Evolutionary conservation across 2,113 vertebrate genomes (phyloP).

Genomic region (Cinclus mexicanus): DNA sequence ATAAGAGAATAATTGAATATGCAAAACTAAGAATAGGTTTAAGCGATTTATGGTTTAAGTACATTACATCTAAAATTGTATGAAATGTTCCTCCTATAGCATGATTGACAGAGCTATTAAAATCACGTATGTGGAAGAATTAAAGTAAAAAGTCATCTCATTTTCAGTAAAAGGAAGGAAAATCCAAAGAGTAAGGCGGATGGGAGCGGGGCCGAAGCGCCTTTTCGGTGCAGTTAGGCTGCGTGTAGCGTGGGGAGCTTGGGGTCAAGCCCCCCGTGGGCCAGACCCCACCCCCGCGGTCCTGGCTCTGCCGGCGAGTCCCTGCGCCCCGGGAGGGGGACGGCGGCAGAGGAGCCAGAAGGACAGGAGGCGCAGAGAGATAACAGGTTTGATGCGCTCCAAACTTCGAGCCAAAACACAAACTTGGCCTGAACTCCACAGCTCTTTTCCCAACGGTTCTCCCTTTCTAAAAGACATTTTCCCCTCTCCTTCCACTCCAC

Average conservation of each 20-base stretch:
- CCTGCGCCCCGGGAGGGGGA: neutral
- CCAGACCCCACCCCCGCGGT: too few species aligned
- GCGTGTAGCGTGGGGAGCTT: neutral
- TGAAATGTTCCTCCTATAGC: conserved; percentile 52
- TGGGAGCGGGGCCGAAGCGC: neutral
- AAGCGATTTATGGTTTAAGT: conserved; percentile 42
- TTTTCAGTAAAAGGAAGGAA: conserved; percentile 38
- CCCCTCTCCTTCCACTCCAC: neutral
- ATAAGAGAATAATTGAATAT: conserved; percentile 41
- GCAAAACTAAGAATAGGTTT: conserved; percentile 55
- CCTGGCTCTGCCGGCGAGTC: neutral
- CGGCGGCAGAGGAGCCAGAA: neutral
- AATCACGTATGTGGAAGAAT: conserved; percentile 51
- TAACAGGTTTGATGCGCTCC: conserved; percentile 27
- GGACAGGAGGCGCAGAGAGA: neutral
- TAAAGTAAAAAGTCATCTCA: neutral
- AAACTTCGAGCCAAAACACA: conserved; percentile 61
- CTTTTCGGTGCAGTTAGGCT: neutral
- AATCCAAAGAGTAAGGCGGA: neutral
- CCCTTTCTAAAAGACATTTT: neutral
- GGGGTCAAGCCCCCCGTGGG: neutral
- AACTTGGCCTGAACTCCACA: conserved; percentile 49
- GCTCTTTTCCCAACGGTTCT: neutral
- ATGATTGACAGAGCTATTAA: conserved; percentile 72
- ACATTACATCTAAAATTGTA: conserved; percentile 54